Conservation (phyloP, 1,140 invertebrate genomes). For the Drosophila kikkawai region DNA sequence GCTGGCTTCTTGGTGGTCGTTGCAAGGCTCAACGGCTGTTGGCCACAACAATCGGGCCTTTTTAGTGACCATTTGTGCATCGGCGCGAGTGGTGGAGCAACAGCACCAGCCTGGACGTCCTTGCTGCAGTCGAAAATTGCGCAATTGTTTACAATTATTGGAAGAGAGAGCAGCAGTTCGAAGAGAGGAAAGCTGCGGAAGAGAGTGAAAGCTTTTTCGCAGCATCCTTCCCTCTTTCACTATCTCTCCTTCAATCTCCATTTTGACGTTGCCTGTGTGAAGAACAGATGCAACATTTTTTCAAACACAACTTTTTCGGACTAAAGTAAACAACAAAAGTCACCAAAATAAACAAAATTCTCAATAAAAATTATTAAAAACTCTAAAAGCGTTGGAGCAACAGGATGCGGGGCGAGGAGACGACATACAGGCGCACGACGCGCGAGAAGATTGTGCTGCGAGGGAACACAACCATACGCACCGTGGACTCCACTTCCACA, state of each 20-base stretch:
- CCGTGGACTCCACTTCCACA: slow-evolving; percentile 82
- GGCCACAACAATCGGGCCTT: slow-evolving; percentile 44
- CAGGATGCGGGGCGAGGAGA: slow-evolving; percentile 79
- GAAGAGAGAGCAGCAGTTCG: slow-evolving; percentile 19
- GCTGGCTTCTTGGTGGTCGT: slow-evolving; percentile 16
- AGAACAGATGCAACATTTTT: slow-evolving; percentile 58
- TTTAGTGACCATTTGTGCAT: slow-evolving; percentile 71
- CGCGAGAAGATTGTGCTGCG: slow-evolving; percentile 83
- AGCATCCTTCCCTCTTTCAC: slow-evolving; percentile 47
- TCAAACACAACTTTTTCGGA: slow-evolving; percentile 42
- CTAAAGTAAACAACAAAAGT: slow-evolving; percentile 58
- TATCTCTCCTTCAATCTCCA: slow-evolving; percentile 43
- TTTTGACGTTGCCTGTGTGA: slow-evolving; percentile 52
- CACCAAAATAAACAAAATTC: slow-evolving; percentile 11
- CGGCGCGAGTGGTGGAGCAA: slow-evolving; percentile 36
- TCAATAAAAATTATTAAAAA: slow-evolving; percentile 18
- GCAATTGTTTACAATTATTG: slow-evolving; percentile 54
- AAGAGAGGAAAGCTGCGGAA: slow-evolving; percentile 34
- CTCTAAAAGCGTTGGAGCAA: background rate
- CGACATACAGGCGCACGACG: slow-evolving; percentile 78
- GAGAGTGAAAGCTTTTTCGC: slow-evolving; percentile 41
- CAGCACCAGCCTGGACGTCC: slow-evolving; percentile 37
- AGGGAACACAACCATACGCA: slow-evolving; percentile 83
- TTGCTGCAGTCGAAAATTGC: slow-evolving; percentile 59
- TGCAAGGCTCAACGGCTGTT: slow-evolving; percentile 37